Percentiles rank a stretch among this genome's conserved stretches.
phyloP scores from a whole-genome alignment of 2,888 invertebrate species.

The Alentia gelatinosa region DNA sequence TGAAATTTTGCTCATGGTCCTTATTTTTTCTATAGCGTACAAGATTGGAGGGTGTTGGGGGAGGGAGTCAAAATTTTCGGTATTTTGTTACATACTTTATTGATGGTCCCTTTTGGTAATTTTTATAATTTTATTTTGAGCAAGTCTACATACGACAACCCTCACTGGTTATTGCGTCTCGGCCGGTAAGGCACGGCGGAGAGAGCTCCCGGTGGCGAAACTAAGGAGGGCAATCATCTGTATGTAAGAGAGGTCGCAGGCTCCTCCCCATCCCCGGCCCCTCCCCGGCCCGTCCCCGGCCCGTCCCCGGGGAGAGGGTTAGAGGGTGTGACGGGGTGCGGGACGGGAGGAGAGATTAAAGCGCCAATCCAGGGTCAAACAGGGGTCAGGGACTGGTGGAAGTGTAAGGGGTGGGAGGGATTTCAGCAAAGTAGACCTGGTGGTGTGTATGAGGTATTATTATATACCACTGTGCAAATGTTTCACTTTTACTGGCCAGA shows the following conservation, averaged over 20 bases:
- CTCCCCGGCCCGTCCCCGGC: background rate
- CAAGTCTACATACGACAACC: too few relatives aligned
- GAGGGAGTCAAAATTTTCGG: too few relatives aligned
- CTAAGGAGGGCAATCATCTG: background rate
- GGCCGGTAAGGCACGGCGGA: background rate
- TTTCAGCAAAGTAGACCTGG: background rate
- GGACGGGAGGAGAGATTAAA: background rate
- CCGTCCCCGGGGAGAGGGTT: background rate
- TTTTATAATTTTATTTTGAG: too few relatives aligned
- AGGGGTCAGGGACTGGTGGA: background rate
- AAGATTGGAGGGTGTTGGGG: too few relatives aligned
- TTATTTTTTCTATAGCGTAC: too few relatives aligned
- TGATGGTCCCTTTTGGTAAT: too few relatives aligned
- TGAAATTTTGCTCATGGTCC: too few relatives aligned
- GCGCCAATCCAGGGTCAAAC: background rate
- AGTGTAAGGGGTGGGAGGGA: background rate
- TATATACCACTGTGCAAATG: too few relatives aligned
- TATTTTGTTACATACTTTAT: too few relatives aligned
- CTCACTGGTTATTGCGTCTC: too few relatives aligned
- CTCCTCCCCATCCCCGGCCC: background rate
- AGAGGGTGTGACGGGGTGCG: background rate
- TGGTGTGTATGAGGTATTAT: too few relatives aligned
- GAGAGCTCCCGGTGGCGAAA: background rate
- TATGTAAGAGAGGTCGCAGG: background rate
- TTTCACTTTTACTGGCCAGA: too few relatives aligned